Evolutionary conservation across 2,113 vertebrate species (phyloP).

Genomic region (Nicator chloris): DNA sequence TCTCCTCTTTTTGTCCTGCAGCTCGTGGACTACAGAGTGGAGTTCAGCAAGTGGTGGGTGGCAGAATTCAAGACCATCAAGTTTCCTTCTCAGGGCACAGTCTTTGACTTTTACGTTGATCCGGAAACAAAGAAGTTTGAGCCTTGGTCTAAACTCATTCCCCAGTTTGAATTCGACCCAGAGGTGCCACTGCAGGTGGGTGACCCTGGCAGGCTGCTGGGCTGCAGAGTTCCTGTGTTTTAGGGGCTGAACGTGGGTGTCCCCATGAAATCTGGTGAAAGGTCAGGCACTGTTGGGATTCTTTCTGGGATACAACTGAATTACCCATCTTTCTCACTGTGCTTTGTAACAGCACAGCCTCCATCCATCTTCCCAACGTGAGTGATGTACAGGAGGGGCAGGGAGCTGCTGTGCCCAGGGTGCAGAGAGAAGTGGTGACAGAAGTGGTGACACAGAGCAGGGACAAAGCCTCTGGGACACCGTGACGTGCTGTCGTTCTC

Average conservation of each 20-base stretch:
- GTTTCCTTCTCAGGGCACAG: conserved; percentile 92
- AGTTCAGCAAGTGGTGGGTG: conserved; percentile 99
- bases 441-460: neutral
- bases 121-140: conserved; percentile 91
- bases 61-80: conserved; percentile 93
- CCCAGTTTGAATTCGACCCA: conserved; percentile 85
- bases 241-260: rapidly evolving
- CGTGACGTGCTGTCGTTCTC: rapidly evolving
- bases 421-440: neutral
- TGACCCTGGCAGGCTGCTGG: neutral
- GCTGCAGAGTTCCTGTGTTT: neutral
- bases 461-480: neutral
- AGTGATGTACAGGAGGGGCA: neutral
- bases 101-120: conserved; percentile 96
- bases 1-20: conserved; percentile 44
- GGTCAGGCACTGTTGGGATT: neutral
- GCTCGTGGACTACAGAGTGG: conserved; percentile 89
- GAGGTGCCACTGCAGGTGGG: conserved; percentile 89
- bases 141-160: conserved; percentile 91
- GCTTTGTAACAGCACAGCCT: neutral
- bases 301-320: neutral
- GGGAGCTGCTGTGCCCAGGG: neutral
- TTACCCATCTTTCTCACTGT: neutral
- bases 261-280: neutral
- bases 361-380: neutral